Base-by-base conservation (phyloP, 2,888 invertebrate genomes). In the Cryptosula pallasiana region DNA sequence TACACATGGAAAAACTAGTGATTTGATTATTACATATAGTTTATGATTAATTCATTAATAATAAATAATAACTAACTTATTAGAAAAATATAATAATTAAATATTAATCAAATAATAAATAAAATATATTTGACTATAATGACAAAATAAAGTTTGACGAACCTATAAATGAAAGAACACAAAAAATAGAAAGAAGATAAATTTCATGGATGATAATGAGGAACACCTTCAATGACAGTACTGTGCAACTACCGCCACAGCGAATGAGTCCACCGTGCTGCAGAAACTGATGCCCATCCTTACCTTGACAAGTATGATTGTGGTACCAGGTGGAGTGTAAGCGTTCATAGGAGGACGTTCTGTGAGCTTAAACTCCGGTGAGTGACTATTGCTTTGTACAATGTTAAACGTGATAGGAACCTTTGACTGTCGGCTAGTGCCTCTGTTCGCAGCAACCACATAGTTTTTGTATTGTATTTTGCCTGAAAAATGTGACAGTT, bases 341-440 rank as follows among this genome's bases (percentile, higher is more conserved):
- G 63, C 63, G 27, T 63, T 63, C 9, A 63, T n/a, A 13, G 63
- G 63, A 13, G 63, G 63, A 5, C 63, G 20, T 5, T 63, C 63
- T 16, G 76, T 76, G 69, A 81, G 73, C 69, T 74, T 75, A 69
- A 81, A 78, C 69, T 76, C 74, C 35, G 81, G 81, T 1, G 77
- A 74, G 72, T 78, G 78, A 74, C 81, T 81, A 73, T 79, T 77
- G 27, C 78, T 77, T 72, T 81, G 80, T 27, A 75, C 73, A 1
- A 81, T 79, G 9, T 75, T 74, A 32, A 81, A 76, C 5, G 75
- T 73, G 9, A 80, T 78, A 9, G 73, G 74, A n/a, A 78, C 75
- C 35, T 78, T 76, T 5, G 77, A 72, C 3, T 63, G 32, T 29
- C 63, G 63, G 13, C 63, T 32, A 3, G 32, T 13, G 13, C 63